Evolutionary conservation across 2,888 invertebrate species (phyloP).

Genomic region (Andrena praecox): DNA sequence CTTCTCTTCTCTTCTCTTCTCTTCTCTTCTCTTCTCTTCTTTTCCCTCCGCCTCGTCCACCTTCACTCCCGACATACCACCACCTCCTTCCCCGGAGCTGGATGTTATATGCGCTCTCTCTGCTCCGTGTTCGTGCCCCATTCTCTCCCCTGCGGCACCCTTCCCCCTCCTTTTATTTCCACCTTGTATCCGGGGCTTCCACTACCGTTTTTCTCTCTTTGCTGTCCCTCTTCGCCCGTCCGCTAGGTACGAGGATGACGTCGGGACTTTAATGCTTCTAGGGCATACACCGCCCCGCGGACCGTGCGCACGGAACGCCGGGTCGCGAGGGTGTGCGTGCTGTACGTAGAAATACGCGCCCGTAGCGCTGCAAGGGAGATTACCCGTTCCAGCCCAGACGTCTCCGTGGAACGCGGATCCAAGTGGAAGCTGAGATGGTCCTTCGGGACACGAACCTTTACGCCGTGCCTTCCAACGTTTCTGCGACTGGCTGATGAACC

Average conservation of each 20-base stretch:
- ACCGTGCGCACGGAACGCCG: background rate
- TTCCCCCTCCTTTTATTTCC: slow-evolving; percentile 75
- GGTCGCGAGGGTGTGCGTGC: slow-evolving; percentile 21
- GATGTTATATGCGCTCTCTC: slow-evolving; percentile 60
- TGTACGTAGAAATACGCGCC: slow-evolving; percentile 35
- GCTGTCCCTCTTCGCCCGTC: slow-evolving; percentile 75
- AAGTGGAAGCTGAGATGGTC: slow-evolving; percentile 15
- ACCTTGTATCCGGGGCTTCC: slow-evolving; percentile 73
- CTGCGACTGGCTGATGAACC: background rate
- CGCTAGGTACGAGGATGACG: slow-evolving; percentile 79
- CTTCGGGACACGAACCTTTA: background rate
- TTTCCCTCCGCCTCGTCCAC: slow-evolving; percentile 47
- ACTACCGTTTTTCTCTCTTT: slow-evolving; percentile 77
- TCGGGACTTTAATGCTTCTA: slow-evolving; percentile 79
- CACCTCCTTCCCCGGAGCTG: slow-evolving; percentile 48
- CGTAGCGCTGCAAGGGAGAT: slow-evolving; percentile 68
- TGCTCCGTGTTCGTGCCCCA: slow-evolving; percentile 49
- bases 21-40: slow-evolving; percentile 72
- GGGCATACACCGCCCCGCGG: slow-evolving; percentile 69
- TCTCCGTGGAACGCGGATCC: slow-evolving; percentile 46
- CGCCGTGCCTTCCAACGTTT: background rate
- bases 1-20: slow-evolving; percentile 76
- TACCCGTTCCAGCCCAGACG: slow-evolving; percentile 77
- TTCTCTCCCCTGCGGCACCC: slow-evolving; percentile 34
- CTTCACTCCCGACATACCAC: slow-evolving; percentile 50